Conservation (phyloP, 2,888 invertebrate genomes). For the Adelognathus sp. region DNA sequence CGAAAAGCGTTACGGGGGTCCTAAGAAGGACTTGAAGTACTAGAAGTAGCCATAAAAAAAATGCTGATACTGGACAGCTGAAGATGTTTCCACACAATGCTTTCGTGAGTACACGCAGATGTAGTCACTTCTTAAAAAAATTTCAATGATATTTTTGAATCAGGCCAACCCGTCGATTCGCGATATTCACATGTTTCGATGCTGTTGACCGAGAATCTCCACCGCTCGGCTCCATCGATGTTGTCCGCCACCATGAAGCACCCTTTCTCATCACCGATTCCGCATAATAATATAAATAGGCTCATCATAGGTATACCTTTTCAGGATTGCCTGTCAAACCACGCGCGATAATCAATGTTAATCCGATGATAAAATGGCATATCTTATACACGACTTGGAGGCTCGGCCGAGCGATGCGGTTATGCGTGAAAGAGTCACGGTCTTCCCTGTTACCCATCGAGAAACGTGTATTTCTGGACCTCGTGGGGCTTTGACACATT, state of each 20-base stretch:
- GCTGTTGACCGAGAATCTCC: neutral
- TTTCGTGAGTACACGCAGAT: too few species aligned
- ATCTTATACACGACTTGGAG: conserved; percentile 42
- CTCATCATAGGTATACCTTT: conserved; percentile 57
- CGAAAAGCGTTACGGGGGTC: too few species aligned
- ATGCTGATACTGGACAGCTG: too few species aligned
- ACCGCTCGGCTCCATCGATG: neutral
- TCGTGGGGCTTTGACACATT: conserved; percentile 35
- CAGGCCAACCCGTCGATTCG: neutral
- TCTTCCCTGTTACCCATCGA: conserved; percentile 34
- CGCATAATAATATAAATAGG: conserved; percentile 58
- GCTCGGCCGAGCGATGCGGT: conserved; percentile 14
- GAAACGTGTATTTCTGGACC: conserved; percentile 26
- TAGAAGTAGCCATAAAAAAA: too few species aligned
- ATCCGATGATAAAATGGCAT: conserved; percentile 60
- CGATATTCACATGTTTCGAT: neutral
- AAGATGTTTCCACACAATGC: too few species aligned
- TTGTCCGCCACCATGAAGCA: neutral
- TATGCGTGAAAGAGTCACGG: conserved; percentile 14
- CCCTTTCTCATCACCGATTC: conserved; percentile 23
- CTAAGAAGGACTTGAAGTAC: too few species aligned
- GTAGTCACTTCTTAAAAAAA: too few species aligned
- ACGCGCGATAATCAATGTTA: conserved; percentile 61
- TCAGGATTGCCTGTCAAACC: conserved; percentile 27
- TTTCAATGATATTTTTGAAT: conserved; percentile 1